Percentiles rank a stretch among this genome's conserved stretches.
Conservation (phyloP, 2,797 vertebrate genomes). For the Chelidonichthys spinosus region DNA sequence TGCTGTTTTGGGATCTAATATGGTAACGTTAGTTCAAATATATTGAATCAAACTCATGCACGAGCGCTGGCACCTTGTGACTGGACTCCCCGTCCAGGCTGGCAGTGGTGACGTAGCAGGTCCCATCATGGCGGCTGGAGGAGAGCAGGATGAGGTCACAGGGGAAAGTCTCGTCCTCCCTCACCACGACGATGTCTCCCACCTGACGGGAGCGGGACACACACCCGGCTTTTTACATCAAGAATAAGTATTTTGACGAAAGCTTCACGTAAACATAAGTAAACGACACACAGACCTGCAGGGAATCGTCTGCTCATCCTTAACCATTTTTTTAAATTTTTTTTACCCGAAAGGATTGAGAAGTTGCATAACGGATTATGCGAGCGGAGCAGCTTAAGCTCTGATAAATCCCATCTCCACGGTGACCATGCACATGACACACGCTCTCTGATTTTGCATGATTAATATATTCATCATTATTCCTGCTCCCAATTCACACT, state of each 20-base stretch:
- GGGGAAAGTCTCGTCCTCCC: conserved; percentile 96
- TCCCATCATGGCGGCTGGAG: conserved; percentile 92
- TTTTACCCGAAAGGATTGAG: conserved; percentile 63
- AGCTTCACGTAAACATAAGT: conserved; percentile 25
- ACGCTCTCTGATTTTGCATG: conserved; percentile 73
- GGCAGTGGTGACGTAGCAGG: conserved; percentile 97
- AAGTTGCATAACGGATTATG: conserved; percentile 84
- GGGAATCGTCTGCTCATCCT: conserved; percentile 54
- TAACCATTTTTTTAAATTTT: conserved; percentile 48
- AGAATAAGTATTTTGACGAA: conserved; percentile 11
- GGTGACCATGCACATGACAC: conserved; percentile 77
- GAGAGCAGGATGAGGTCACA: conserved; percentile 98
- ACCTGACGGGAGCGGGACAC: conserved; percentile 83
- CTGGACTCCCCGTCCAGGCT: conserved; percentile 98
- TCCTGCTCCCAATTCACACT: conserved; percentile 70
- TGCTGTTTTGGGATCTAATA: not conserved
- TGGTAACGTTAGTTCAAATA: not conserved
- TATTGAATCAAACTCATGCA: not conserved
- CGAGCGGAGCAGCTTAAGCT: conserved; percentile 77
- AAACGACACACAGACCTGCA: conserved; percentile 47
- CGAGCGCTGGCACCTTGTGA: conserved; percentile 88
- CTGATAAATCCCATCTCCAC: conserved; percentile 77
- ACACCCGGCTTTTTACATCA: conserved; percentile 38
- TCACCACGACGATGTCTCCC: conserved; percentile 95
- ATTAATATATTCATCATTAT: conserved; percentile 83